Conservation (phyloP, 2,888 invertebrate species). For the Apamea epomidion region DNA sequence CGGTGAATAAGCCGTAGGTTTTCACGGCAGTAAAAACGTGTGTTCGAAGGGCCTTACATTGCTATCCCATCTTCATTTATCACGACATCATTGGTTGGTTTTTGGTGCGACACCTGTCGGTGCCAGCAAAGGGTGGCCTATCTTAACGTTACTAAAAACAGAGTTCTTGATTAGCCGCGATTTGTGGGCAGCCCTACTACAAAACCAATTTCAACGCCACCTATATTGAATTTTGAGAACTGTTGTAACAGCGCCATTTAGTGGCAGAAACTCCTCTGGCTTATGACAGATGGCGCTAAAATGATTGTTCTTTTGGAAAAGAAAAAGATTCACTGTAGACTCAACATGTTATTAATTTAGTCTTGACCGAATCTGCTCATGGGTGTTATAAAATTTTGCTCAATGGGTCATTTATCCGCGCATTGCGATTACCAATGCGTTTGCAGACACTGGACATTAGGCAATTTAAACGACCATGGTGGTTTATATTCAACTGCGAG, state of each 20-base stretch:
- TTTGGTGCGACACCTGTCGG: background rate
- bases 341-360: no score
- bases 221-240: conserved; percentile 4
- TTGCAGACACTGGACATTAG: no score
- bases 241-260: background rate
- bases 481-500: background rate
- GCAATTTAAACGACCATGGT: no score
- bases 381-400: background rate
- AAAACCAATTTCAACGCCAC: background rate
- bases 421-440: no score
- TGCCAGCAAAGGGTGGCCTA: background rate
- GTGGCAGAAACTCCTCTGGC: rapidly evolving
- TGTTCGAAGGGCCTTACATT: background rate
- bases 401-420: no score
- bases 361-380: background rate
- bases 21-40: background rate
- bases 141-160: background rate
- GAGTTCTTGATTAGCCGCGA: background rate
- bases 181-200: background rate
- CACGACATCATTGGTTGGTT: background rate
- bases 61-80: background rate
- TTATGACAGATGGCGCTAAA: conserved; percentile 11
- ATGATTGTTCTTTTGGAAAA: no score
- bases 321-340: background rate
- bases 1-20: background rate